Conservation (phyloP, 2,888 invertebrate species). For the Pandemis heparana region DNA sequence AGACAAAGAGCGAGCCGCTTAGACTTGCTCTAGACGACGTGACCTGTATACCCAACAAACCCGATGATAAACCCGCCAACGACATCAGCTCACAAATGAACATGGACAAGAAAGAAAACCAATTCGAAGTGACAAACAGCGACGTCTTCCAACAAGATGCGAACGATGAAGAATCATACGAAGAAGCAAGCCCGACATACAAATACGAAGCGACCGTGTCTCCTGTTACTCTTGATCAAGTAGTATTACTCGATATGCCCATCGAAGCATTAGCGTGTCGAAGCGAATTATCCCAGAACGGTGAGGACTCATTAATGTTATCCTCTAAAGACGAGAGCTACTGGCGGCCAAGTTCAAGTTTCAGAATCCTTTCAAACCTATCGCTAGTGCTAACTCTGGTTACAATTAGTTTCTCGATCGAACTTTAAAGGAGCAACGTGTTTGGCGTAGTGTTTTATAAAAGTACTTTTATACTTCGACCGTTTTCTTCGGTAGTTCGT, state of each 20-base stretch:
- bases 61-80: conserved; percentile 48
- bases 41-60: conserved; percentile 81
- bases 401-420: conserved; percentile 50
- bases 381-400: conserved; percentile 58
- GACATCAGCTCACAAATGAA: conserved; percentile 41
- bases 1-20: conserved; percentile 90
- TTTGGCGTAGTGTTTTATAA: conserved; percentile 46
- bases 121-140: conserved; percentile 58
- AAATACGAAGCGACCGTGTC: conserved; percentile 66
- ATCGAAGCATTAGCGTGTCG: conserved; percentile 69
- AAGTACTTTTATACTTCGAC: conserved; percentile 44
- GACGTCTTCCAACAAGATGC: conserved; percentile 60
- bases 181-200: conserved; percentile 58
- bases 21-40: conserved; percentile 89
- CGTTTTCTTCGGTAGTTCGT: conserved; percentile 52
- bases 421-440: conserved; percentile 46
- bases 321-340: conserved; percentile 77
- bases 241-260: conserved; percentile 66
- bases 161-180: conserved; percentile 61
- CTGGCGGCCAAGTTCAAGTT: conserved; percentile 67
- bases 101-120: conserved; percentile 52
- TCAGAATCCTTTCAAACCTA: conserved; percentile 55
- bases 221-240: conserved; percentile 60
- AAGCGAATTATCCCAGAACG: conserved; percentile 63
- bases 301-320: conserved; percentile 78